Evolutionary conservation across 1,140 invertebrate genomes (phyloP).

Genomic region (Drosophila mauritiana): DNA sequence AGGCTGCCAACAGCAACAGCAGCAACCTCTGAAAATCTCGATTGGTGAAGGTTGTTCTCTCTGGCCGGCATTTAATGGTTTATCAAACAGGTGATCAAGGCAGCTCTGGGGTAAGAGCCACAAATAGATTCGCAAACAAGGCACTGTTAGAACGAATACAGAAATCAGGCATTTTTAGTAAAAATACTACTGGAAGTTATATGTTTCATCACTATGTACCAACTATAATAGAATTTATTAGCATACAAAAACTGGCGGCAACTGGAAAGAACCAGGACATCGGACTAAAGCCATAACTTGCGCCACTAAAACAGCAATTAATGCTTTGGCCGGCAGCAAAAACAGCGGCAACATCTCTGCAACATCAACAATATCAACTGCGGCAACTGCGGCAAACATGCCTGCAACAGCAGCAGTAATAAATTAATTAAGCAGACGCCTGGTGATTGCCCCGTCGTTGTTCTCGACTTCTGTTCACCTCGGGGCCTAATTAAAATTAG

Average conservation of each 20-base stretch:
- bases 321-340: neutral
- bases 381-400: neutral
- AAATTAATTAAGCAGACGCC: slow-evolving; percentile 28
- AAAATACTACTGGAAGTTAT: neutral
- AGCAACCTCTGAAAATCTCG: slow-evolving; percentile 15
- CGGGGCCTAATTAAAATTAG: slow-evolving; percentile 53
- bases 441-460: neutral
- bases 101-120: slow-evolving; percentile 1
- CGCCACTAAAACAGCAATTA: slow-evolving; percentile 5
- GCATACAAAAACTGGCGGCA: neutral
- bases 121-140: neutral
- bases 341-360: slow-evolving; percentile 9
- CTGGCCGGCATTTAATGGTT: slow-evolving; percentile 41
- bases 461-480: slow-evolving; percentile 2
- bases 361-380: slow-evolving; percentile 15
- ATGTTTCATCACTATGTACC: too few relatives aligned
- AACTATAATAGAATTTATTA: neutral
- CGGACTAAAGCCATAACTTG: neutral
- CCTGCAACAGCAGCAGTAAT: slow-evolving; percentile 2
- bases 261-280: neutral
- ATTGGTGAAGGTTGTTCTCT: slow-evolving; percentile 44
- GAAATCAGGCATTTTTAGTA: neutral
- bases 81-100: slow-evolving; percentile 37
- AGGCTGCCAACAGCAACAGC: slow-evolving; percentile 26
- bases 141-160: neutral